Evolutionary conservation across 1,140 invertebrate genomes (phyloP).

Genomic region (Hylaeus anthracinus): DNA sequence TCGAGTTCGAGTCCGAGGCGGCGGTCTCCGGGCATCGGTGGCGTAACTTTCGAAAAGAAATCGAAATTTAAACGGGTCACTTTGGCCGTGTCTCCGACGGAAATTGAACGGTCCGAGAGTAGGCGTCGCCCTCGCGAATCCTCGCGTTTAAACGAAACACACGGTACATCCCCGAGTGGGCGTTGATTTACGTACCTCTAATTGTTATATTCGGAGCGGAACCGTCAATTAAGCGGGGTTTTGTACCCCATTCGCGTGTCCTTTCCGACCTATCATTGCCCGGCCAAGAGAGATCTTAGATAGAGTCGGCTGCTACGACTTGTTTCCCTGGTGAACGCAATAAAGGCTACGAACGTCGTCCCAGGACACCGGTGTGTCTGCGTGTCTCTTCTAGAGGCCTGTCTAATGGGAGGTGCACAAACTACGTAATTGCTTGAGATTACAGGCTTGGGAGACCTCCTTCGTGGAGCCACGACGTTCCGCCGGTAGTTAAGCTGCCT

Average conservation of each 20-base stretch:
- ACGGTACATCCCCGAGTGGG: background rate
- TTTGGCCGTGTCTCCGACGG: no score
- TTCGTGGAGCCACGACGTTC: constrained; percentile 45
- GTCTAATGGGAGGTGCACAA: constrained; percentile 65
- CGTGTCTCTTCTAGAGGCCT: constrained; percentile 36
- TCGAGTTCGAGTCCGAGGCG: background rate
- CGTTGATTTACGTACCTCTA: constrained; percentile 55
- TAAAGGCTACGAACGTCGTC: background rate
- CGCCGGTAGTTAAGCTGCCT: constrained; percentile 55
- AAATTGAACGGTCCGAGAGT: constrained; percentile 30
- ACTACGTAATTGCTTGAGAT: constrained; percentile 71
- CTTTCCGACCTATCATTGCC: constrained; percentile 30
- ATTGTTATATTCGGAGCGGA: constrained; percentile 54
- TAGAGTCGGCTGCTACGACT: constrained; percentile 22
- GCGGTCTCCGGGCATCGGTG: no score
- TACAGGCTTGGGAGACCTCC: constrained; percentile 66
- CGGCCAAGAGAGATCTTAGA: constrained; percentile 40
- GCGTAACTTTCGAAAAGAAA: constrained; percentile 11
- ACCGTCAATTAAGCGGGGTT: constrained; percentile 54
- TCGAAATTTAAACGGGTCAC: constrained; percentile 17
- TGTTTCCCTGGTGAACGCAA: constrained; percentile 9
- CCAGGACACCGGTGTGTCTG: constrained; percentile 15
- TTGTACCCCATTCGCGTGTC: constrained; percentile 27
- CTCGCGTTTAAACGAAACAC: constrained; percentile 19
- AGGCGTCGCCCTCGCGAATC: constrained; percentile 28